A percentile compares a stretch with the other conserved stretches of the same genome.
Evolutionary conservation across 2,888 invertebrate species (phyloP).

Genomic region (Aproaerema taeniolella): DNA sequence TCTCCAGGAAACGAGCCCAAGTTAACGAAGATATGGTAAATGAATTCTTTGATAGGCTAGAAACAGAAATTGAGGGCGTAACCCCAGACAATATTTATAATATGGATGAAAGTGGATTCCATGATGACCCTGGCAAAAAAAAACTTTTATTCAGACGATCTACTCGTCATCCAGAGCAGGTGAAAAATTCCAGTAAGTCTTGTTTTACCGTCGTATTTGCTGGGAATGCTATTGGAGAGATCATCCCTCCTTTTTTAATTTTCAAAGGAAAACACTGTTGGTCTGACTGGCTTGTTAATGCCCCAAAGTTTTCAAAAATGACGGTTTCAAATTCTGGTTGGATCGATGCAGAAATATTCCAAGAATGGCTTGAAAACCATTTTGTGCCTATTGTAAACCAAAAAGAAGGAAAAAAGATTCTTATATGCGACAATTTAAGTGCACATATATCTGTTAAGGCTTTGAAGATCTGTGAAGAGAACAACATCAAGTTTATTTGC

Average conservation of each 20-base stretch:
- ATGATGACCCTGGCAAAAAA: conserved; percentile 23
- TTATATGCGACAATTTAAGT: conserved; percentile 21
- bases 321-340: conserved; percentile 22
- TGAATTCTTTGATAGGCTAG: conserved; percentile 14
- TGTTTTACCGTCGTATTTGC: conserved; percentile 25
- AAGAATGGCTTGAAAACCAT: conserved; percentile 22
- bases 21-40: conserved; percentile 13
- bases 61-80: conserved; percentile 1
- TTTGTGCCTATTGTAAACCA: conserved; percentile 19
- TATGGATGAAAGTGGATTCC: conserved; percentile 24
- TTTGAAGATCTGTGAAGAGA: conserved; percentile 15
- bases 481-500: conserved; percentile 18
- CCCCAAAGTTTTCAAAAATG: conserved; percentile 19
- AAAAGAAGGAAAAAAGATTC: conserved; percentile 20
- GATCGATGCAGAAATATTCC: conserved; percentile 22
- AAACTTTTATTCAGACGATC: conserved; percentile 21
- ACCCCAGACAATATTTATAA: conserved; percentile 21
- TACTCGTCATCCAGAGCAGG: conserved; percentile 23
- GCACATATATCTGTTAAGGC: conserved; percentile 20
- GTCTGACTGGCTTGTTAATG: conserved; percentile 22
- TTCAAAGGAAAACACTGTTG: conserved; percentile 24
- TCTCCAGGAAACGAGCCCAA: conserved; percentile 2
- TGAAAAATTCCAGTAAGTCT: conserved; percentile 25
- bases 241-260: conserved; percentile 23
- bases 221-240: conserved; percentile 22